Evolutionary conservation across 2,888 invertebrate genomes (phyloP), one percentile per base, ranked within the genome.

Genomic region (Eulithis prunata): DNA sequence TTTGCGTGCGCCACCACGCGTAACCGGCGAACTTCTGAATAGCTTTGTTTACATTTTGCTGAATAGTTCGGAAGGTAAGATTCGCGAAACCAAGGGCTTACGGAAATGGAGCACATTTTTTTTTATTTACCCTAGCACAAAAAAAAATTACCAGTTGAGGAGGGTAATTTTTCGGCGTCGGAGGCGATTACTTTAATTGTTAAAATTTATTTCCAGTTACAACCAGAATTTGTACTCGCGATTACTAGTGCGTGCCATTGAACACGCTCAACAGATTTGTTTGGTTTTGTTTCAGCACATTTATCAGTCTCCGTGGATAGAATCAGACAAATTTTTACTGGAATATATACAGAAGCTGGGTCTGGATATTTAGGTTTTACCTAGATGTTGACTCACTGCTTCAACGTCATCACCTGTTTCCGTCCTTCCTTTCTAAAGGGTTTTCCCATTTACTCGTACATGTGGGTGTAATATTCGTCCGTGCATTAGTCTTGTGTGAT

Each of bases 1-100:
- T 28, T 58, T 62, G 53, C 68, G 68, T 56, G 65, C 58, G 46
- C 32, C 28, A 13, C 51, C 32, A 57, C 52, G 62, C 64, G 59
- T 52, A 43, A 57, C 62, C 58, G 62, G 13, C 14, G 32, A 57
- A 63, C 60, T 63, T 62, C 49, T 63, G 66, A 60, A 55, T 46
- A 47, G 41, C 13, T 46, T 52, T 55, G 55, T 10, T 66, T 58
- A 36, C 57, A 54, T 52, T 45, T 51, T 58, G 4, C 14, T 47
- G 53, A 53, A 21, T 62, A 36, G 57, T 41, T 46, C 47, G 7
- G 21, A 43, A 55, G 41, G 14, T 64, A 14, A 49, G 13, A 8
- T 54, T 41, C 32, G 43, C 41, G 32, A 49, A n/a, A 41, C 10
- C 41, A 41, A 11, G 13, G 52, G 14, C 8, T 41, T 41, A 4